These are phyloP conservation scores for Rhyzopertha dominica DNA, from an alignment of 1,140 invertebrate species.

Conservation along the genomic window DNA sequence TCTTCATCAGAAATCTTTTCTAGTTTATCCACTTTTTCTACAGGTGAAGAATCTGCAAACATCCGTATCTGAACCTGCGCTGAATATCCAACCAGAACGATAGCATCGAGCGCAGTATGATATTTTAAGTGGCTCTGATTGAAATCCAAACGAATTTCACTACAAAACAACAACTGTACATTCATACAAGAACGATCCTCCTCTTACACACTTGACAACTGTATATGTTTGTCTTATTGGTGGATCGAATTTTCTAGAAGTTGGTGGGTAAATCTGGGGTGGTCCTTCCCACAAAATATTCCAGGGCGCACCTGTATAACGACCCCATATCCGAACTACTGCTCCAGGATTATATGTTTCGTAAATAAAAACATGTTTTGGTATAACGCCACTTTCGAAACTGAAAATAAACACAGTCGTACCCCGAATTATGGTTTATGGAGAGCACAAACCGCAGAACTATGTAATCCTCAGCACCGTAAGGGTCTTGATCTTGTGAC, in stretches of 20 bases:
- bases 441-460: constrained; percentile 49
- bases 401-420: constrained; percentile 46
- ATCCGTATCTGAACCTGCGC: constrained; percentile 24
- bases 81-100: constrained; percentile 61
- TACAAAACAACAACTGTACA: constrained; percentile 48
- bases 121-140: constrained; percentile 75
- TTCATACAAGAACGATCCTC: no score
- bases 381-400: constrained; percentile 71
- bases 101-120: constrained; percentile 84
- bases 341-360: constrained; percentile 90
- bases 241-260: constrained; percentile 72
- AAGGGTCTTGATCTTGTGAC: constrained; percentile 62
- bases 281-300: constrained; percentile 69
- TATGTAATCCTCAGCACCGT: constrained; percentile 79
- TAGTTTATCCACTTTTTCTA: not conserved
- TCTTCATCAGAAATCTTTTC: no score
- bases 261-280: constrained; percentile 57
- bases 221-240: constrained; percentile 57
- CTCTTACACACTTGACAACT: constrained; percentile 57
- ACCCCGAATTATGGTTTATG: constrained; percentile 1
- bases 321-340: constrained; percentile 76
- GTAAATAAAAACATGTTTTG: constrained; percentile 71
- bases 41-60: not conserved
- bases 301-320: constrained; percentile 57
- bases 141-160: constrained; percentile 75